phyloP scores from a whole-genome alignment of 2,797 vertebrate genomes.

The Carcharodon carcharias region DNA sequence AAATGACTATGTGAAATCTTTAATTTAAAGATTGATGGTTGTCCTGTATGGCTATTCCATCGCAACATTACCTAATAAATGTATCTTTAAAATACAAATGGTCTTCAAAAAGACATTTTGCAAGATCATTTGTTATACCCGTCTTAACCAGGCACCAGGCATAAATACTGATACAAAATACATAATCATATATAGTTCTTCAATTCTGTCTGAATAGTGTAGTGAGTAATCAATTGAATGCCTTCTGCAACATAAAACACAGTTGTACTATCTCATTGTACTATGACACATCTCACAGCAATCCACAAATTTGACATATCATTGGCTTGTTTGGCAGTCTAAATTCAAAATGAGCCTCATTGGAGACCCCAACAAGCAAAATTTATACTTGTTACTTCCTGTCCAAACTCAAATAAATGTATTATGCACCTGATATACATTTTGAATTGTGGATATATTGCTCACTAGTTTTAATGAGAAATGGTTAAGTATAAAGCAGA shows the following conservation, averaged over 20 bases:
- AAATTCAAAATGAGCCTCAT: not conserved
- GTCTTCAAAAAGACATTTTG: conserved; percentile 6
- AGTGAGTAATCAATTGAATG: not conserved
- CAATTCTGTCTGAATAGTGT: not conserved
- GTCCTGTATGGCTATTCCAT: not conserved
- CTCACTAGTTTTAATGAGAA: not conserved
- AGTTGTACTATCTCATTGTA: too few relatives aligned
- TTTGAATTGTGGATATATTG: not conserved
- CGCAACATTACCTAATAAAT: conserved; percentile 19
- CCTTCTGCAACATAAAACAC: not conserved
- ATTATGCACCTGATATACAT: not conserved
- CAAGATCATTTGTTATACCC: not conserved
- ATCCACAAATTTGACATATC: not conserved
- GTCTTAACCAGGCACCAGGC: not conserved
- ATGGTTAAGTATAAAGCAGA: not conserved
- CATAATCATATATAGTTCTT: not conserved
- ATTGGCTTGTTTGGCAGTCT: not conserved
- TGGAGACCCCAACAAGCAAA: not conserved
- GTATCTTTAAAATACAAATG: not conserved
- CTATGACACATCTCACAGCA: too few relatives aligned
- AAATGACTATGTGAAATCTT: not conserved
- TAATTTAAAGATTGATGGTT: conserved; percentile 10
- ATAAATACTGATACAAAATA: not conserved
- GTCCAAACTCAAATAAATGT: not conserved
- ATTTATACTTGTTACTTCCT: not conserved